Evolutionary conservation across 2,888 invertebrate species (phyloP).

Genomic region (Rhingia campestris): DNA sequence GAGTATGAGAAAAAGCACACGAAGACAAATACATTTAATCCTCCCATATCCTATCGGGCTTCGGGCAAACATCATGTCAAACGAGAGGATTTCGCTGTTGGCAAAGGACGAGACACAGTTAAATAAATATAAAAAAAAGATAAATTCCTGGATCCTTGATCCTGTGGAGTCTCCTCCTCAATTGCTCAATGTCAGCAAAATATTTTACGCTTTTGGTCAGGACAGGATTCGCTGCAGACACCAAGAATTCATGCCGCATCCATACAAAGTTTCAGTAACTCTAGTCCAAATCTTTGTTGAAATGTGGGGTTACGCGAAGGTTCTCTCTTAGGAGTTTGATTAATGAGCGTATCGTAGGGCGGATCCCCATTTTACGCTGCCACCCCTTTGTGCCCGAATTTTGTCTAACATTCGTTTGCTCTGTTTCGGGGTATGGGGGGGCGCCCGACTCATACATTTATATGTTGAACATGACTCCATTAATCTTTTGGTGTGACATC

Average conservation of each 20-base stretch:
- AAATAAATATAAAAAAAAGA: constrained; percentile 55
- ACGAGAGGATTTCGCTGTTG: constrained; percentile 57
- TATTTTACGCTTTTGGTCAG: constrained; percentile 72
- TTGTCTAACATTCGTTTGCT: constrained; percentile 54
- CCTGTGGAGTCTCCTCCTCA: constrained; percentile 69
- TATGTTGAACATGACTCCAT: constrained; percentile 72
- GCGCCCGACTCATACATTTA: constrained; percentile 58
- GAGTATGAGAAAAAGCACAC: constrained; percentile 40
- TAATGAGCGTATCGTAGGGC: constrained; percentile 59
- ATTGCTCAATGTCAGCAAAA: constrained; percentile 74
- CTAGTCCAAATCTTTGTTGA: constrained; percentile 62
- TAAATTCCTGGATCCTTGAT: constrained; percentile 68
- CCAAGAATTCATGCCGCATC: constrained; percentile 17
- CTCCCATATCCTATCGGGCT: constrained; percentile 60
- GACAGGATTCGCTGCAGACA: constrained; percentile 47
- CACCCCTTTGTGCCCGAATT: constrained; percentile 57
- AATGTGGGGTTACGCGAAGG: constrained; percentile 58
- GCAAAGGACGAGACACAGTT: constrained; percentile 49
- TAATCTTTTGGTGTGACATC: constrained; percentile 71
- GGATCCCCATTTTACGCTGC: constrained; percentile 56
- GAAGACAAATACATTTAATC: constrained; percentile 71
- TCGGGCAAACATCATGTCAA: constrained; percentile 72
- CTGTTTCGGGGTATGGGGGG: constrained; percentile 8
- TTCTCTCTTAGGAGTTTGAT: constrained; percentile 65
- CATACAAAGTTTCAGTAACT: constrained; percentile 56